A percentile compares a stretch with the other conserved stretches of the same genome.
Conservation (phyloP, 2,888 invertebrate genomes). For the Tinea pellionella region DNA sequence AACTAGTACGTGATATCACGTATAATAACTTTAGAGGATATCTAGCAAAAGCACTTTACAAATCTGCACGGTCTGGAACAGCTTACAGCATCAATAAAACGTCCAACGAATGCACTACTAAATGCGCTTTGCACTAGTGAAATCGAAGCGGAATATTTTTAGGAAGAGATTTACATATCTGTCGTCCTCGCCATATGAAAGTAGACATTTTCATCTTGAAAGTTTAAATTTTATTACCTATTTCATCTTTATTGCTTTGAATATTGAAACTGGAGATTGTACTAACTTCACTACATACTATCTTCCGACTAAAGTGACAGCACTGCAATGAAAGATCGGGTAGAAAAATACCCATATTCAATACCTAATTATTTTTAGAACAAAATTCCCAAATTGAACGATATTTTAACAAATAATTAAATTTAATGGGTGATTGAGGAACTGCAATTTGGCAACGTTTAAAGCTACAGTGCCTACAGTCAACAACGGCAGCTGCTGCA, state of each 20-base stretch:
- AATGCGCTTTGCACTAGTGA: not conserved
- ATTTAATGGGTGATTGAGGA: not conserved
- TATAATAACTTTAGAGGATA: not conserved
- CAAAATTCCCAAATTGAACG: not conserved
- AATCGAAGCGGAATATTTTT: constrained; percentile 7
- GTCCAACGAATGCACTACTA: constrained; percentile 35
- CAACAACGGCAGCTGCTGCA: constrained; percentile 7
- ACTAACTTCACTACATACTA: too few relatives aligned
- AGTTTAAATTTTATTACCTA: not conserved
- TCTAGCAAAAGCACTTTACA: not conserved
- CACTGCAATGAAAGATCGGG: too few relatives aligned
- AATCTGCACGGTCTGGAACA: not conserved
- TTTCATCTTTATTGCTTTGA: not conserved
- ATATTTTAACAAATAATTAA: not conserved
- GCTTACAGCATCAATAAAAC: constrained; percentile 57
- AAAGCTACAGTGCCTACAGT: too few relatives aligned
- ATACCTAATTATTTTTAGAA: too few relatives aligned
- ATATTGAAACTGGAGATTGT: too few relatives aligned
- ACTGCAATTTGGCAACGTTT: constrained; percentile 8
- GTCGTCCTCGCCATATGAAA: not conserved
- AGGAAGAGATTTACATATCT: not conserved
- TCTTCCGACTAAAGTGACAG: too few relatives aligned
- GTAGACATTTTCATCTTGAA: not conserved
- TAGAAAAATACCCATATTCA: too few relatives aligned
- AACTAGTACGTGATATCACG: not conserved